phyloP scores from a whole-genome alignment of 2,797 vertebrate genomes.

The Malurus splendens region DNA sequence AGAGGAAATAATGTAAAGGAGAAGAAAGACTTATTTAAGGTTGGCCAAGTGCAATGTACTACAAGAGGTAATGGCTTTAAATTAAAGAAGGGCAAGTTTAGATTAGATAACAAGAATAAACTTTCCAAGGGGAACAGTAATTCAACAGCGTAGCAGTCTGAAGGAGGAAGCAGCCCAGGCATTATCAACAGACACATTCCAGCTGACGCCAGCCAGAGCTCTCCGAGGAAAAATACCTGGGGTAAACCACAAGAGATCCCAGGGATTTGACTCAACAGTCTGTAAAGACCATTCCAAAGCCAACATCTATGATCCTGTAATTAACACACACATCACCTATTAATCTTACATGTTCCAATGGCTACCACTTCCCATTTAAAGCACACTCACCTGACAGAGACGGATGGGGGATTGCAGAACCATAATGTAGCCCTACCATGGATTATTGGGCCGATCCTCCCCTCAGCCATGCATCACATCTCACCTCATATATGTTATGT shows the following conservation, averaged over 20 bases:
- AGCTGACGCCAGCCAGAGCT: background rate
- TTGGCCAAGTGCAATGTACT: slow-evolving; percentile 33
- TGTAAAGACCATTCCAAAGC: slow-evolving; percentile 23
- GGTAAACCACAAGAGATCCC: slow-evolving; percentile 3
- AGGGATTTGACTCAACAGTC: slow-evolving; percentile 7
- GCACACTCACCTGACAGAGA: slow-evolving; percentile 8
- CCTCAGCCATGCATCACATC: slow-evolving; percentile 39
- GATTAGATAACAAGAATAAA: slow-evolving; percentile 41
- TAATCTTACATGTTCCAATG: slow-evolving; percentile 43
- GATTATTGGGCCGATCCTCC: slow-evolving; percentile 36
- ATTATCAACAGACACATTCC: slow-evolving; percentile 10
- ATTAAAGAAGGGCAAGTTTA: slow-evolving; percentile 46
- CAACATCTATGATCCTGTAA: slow-evolving; percentile 31
- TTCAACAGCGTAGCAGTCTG: background rate
- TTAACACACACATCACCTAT: slow-evolving; percentile 45
- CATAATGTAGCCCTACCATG: background rate
- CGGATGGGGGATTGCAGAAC: slow-evolving; percentile 3
- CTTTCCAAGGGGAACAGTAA: slow-evolving; percentile 23
- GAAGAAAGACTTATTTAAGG: slow-evolving; percentile 32
- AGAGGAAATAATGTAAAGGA: slow-evolving; percentile 38
- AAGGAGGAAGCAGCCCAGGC: background rate
- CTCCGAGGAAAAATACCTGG: slow-evolving; percentile 29
- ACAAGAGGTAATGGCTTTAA: slow-evolving; percentile 43
- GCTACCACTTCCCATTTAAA: slow-evolving; percentile 23
- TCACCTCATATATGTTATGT: slow-evolving; percentile 37